Evolutionary conservation across 2,113 vertebrate genomes (phyloP).

Genomic region (Lasiurus borealis): DNA sequence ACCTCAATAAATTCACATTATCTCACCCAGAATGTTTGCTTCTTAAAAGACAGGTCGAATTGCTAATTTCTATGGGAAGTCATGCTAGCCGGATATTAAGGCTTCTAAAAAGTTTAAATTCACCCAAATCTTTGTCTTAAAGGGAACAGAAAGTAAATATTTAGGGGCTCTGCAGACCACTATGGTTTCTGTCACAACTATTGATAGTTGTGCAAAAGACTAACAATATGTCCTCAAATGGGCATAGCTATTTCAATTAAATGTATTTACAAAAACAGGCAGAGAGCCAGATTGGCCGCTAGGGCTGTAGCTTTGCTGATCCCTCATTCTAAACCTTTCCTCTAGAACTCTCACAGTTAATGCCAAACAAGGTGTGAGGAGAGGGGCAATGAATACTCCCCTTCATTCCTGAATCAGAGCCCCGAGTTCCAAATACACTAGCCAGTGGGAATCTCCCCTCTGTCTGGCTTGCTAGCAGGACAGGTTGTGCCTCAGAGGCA

Average conservation of each 20-base stretch:
- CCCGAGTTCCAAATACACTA: background rate
- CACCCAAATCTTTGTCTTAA: background rate
- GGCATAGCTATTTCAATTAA: background rate
- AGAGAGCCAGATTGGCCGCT: background rate
- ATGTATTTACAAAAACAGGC: background rate
- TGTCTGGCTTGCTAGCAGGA: background rate
- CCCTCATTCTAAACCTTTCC: background rate
- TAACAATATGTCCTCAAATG: background rate
- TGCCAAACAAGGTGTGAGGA: background rate
- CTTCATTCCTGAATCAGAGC: background rate
- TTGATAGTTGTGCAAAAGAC: background rate
- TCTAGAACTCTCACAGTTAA: background rate
- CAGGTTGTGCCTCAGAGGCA: background rate
- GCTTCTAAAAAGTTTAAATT: background rate
- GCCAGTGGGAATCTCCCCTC: background rate
- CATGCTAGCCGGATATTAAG: slow-evolving; percentile 10
- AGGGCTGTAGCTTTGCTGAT: background rate
- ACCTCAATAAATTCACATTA: background rate
- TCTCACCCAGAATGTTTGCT: background rate
- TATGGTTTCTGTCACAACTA: background rate
- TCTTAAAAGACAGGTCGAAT: background rate
- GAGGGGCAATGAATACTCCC: background rate
- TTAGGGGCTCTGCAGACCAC: background rate
- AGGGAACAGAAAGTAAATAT: background rate
- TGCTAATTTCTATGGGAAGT: no score